phyloP scores from a whole-genome alignment of 2,797 vertebrate genomes.

The Protonibea diacanthus region DNA sequence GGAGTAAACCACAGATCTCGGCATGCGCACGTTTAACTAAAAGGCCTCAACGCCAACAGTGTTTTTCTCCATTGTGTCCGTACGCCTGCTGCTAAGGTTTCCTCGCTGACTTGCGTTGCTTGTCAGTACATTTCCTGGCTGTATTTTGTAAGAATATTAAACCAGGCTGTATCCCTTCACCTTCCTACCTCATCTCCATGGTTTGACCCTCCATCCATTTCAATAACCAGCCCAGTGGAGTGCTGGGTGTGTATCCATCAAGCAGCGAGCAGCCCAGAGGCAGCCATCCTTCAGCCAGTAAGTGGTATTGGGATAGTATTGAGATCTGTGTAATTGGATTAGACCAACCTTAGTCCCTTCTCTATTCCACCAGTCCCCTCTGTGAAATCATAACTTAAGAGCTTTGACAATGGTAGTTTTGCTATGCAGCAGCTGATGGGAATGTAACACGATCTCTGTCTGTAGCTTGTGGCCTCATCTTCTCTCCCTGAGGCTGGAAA shows the following conservation, averaged over 20 bases:
- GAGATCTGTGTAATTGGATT: constrained; percentile 82
- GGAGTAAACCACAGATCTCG: constrained; percentile 35
- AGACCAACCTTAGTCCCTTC: constrained; percentile 72
- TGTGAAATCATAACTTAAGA: constrained; percentile 78
- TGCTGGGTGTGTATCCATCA: constrained; percentile 49
- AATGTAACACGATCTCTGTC: constrained; percentile 68
- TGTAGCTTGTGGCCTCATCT: constrained; percentile 60
- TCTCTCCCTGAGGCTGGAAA: constrained; percentile 49
- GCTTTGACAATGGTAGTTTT: constrained; percentile 68
- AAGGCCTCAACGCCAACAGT: constrained; percentile 8
- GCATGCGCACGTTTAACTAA: constrained; percentile 30
- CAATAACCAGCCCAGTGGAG: constrained; percentile 38
- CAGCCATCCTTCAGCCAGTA: constrained; percentile 59
- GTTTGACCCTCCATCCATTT: constrained; percentile 39
- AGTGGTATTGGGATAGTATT: constrained; percentile 73
- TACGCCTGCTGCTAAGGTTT: constrained; percentile 11
- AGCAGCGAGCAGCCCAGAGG: constrained; percentile 55
- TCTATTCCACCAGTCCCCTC: constrained; percentile 68
- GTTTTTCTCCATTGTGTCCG: constrained; percentile 14
- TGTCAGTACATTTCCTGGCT: neutral
- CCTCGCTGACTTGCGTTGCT: constrained; percentile 1
- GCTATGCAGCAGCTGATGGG: constrained; percentile 63
- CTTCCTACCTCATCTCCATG: constrained; percentile 24
- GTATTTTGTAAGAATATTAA: constrained; percentile 27
- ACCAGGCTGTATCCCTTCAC: neutral